phyloP scores from a whole-genome alignment of 1,140 invertebrate species.

The Cherax destructor region DNA sequence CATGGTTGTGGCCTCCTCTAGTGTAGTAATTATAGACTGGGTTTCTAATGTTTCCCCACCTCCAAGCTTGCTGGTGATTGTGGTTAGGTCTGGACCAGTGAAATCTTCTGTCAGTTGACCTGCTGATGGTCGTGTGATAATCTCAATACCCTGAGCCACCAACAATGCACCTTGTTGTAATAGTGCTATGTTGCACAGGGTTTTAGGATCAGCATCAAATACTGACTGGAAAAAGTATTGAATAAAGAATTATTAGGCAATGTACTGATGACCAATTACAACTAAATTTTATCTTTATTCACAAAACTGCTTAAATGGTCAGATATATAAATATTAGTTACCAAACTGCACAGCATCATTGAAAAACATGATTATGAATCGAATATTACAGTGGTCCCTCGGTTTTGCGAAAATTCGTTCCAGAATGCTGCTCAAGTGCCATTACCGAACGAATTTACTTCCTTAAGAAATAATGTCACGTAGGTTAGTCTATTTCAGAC shows the following conservation, averaged over 20 bases:
- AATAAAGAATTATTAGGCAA: background rate
- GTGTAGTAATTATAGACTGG: conserved; percentile 72
- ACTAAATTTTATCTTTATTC: background rate
- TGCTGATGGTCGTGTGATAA: conserved; percentile 78
- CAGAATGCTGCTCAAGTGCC: too few species aligned
- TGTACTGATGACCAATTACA: conserved; percentile 1
- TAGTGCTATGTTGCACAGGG: conserved; percentile 86
- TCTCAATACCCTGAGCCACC: conserved; percentile 85
- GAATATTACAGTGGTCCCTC: too few species aligned
- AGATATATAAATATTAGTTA: background rate
- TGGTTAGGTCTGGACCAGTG: conserved; percentile 76
- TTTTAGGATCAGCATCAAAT: conserved; percentile 93
- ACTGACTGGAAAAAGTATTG: conserved; percentile 81
- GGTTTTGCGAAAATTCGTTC: too few species aligned
- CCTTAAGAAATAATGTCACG: too few species aligned
- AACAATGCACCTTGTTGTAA: conserved; percentile 86
- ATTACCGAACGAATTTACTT: too few species aligned
- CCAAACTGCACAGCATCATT: background rate
- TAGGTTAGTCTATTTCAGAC: too few species aligned
- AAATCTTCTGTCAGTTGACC: conserved; percentile 75
- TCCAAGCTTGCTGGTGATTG: conserved; percentile 56
- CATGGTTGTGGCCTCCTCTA: conserved; percentile 59
- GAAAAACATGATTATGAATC: too few species aligned
- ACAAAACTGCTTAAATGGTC: background rate
- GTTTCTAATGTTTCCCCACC: conserved; percentile 71